Evolutionary conservation across 1,140 invertebrate species (phyloP), one percentile per base, ranked within the genome.

Genomic region (Zaprionus vittiger): DNA sequence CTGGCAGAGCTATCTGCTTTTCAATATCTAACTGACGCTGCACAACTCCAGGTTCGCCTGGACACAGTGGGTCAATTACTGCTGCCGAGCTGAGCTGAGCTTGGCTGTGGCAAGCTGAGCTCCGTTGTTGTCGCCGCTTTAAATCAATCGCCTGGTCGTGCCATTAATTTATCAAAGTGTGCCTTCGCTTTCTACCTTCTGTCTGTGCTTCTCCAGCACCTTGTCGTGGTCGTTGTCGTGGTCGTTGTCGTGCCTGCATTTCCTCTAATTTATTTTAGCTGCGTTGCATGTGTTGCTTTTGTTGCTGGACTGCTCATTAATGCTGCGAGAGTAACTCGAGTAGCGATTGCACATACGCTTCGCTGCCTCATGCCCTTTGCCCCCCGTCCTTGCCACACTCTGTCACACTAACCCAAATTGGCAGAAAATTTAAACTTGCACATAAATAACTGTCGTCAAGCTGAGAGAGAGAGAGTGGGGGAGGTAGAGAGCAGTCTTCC

Each of bases 191-290:
- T 56, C 38, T 59, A 49, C 73, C 34, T 17, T 37, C 63, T 52
- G 57, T 38, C 41, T 20, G 31, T 34, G 31, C 2, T 34, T 34
- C 31, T 34, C 31, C 31, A 34, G 31, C 31, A 34, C 31, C 31
- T 34, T 34, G 31, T 11, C 9, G 31, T 34, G 9, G 2, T 34
- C 31, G 31, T 34, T 34, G 31, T 31, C 31, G 31, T 31, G 31
- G 9, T 31, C 9, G 31, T 31, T 31, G 31, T 41, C 66, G 47
- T 67, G 63, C 57, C 57, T 77, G 73, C 77, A 83, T 82, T 83
- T 83, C 81, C 57, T 83, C 82, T 79, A 82, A 83, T 83, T 83
- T 83, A 83, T 80, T 73, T 81, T 64, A 80, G 78, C 47, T 65
- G 73, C 73, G 73, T 76, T 72, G n/a, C 38, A 41, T 15, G 31